Conservation (phyloP, 1,140 invertebrate genomes). For the Leptonema lineaticorne region DNA sequence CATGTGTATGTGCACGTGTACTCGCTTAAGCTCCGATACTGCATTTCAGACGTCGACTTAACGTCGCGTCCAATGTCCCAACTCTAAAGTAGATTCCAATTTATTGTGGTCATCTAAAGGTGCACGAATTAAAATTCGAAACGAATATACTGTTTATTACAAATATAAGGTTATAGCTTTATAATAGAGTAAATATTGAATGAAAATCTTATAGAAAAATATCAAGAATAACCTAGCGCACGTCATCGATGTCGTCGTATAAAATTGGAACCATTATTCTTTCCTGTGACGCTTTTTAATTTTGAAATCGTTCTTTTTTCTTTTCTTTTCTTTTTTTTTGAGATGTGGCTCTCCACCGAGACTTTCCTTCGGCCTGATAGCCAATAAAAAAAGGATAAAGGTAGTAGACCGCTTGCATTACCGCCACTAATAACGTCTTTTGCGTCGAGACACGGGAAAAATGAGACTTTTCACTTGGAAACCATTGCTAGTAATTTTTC, state of each 20-base stretch:
- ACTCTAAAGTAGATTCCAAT: background rate
- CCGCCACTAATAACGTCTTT: conserved; percentile 31
- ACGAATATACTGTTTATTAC: too few species aligned
- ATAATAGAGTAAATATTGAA: too few species aligned
- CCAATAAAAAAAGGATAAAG: conserved; percentile 34
- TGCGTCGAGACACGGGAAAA: conserved; percentile 5
- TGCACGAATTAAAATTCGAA: background rate
- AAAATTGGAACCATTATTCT: conserved; percentile 36
- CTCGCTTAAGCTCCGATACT: conserved; percentile 7
- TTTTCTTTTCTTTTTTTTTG: background rate
- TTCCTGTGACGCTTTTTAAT: conserved; percentile 31
- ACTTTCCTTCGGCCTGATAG: conserved; percentile 7
- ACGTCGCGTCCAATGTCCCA: background rate
- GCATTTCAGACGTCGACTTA: conserved; percentile 6
- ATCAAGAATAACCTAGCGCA: too few species aligned
- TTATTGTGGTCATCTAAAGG: background rate
- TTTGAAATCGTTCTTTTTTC: conserved; percentile 32
- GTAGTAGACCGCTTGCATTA: conserved; percentile 16
- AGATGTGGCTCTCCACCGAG: background rate
- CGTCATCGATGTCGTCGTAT: background rate
- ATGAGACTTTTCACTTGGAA: conserved; percentile 23
- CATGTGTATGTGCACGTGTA: too few species aligned
- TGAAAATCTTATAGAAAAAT: too few species aligned
- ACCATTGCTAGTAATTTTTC: conserved; percentile 15
- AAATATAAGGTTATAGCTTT: too few species aligned